Evolutionary conservation across 2,113 vertebrate species (phyloP), one percentile per base, ranked within the genome.

Genomic region (Odocoileus virginianus): DNA sequence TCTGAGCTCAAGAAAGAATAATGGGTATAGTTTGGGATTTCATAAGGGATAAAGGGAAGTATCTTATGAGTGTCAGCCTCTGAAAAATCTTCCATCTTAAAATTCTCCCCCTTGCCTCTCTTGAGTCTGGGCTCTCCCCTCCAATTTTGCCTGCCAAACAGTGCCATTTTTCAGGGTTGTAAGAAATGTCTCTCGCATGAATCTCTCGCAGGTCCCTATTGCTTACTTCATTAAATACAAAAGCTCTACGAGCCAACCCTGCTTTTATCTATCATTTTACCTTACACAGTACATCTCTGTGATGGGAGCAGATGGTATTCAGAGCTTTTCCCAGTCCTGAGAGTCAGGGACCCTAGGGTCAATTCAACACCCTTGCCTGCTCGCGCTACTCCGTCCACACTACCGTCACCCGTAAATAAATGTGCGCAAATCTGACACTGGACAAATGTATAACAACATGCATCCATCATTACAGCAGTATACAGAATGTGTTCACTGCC

Each of bases 1-100:
- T 92, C 85, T 97, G 61, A 95, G 67, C 67, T 94, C 90, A 97
- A 97, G 97, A 98, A 98, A 99, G 52, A 98, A 98, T 64, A 98
- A 95, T 16, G 36, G 33, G 84, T 43, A 16, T 12, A 25, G 21
- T 60, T 40, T 82, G n/a, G 17, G 47, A 85, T 96, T 79, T 91
- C 1, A 0, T 54, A 85, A 94, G 6, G 82, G 55, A 93, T 74
- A 96, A 95, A 90, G n/a, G 30, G 6, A 85, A 94, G 36, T 55
- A 45, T 82, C 71, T 83, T 74, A 40, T 5, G 4, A 30, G 33
- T 47, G 76, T 30, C 86, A 87, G 47, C 10, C 40, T 71, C 58
- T 84, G 14, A 82, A 86, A 97, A 97, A 83, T 50, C 84, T 89
- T 94, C 36, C 50, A 33, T 52, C 55, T 79, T 89, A 78, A 92